Base-by-base conservation (phyloP, 2,797 vertebrate species). In the Psittacula derbiana region DNA sequence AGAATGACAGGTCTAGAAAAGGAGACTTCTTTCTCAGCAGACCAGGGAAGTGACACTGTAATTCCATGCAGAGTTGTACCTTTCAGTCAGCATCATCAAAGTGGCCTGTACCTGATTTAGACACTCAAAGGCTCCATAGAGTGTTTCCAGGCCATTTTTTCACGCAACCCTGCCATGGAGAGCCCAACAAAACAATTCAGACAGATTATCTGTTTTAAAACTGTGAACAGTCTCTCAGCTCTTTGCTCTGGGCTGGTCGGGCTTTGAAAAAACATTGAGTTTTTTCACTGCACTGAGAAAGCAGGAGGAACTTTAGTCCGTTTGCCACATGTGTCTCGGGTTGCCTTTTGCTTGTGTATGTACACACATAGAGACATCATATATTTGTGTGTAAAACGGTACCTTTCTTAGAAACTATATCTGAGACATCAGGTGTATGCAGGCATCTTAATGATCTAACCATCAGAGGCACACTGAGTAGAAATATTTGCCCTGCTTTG, bases 401-500 rank as follows among this genome's bases (percentile, higher is more conserved):
- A 55, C 30, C 27, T 73, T 69, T 74, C 53, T 83, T 92, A 28
- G 58, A 82, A 94, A 66, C 69, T 0, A 16, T 8, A 9, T 57
- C 44, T 43, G 36, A 88, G 21, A 71, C 0, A 0, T 60, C 55
- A 71, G 3, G 40, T 6, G 5, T 72, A 12, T 83, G 19, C 36
- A 79, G 31, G 33, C 43, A 69, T 31, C 31, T 69, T 71, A 76
- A 74, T 33, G 23, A 27, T 74, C 50, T 62, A 55, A 44, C 27
- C 61, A 53, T 66, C n/a, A 92, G 65, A 93, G 58, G 66, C 25
- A 66, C 4, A 2, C 28, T 76, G 33, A 70, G 49, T 40, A 67
- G 65, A 94, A 91, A 60, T 80, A 90, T 65, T 86, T 95, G 25
- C 50, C 43, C 25, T 49, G 8, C 21, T 83, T 88, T 73, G 36